Evolutionary conservation across 2,888 invertebrate genomes (phyloP).

Genomic region (Chloromyia formosa): DNA sequence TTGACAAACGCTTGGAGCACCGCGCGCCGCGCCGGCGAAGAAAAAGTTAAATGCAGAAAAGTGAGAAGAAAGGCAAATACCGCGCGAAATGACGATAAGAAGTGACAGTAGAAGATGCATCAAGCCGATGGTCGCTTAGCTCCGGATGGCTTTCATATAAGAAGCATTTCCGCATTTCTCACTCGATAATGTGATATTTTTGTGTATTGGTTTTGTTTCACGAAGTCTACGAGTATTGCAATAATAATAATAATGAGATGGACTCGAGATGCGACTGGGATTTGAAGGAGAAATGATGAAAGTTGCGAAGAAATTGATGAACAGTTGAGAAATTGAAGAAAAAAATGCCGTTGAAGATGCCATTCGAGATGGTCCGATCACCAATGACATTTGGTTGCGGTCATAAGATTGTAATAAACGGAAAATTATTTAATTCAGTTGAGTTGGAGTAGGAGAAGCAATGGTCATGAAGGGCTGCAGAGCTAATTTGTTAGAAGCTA

Average conservation of each 20-base stretch:
- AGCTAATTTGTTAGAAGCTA: no score
- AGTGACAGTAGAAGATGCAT: not conserved
- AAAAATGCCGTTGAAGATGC: no score
- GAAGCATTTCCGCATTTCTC: slow-evolving; percentile 27
- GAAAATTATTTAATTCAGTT: no score
- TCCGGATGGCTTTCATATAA: not conserved
- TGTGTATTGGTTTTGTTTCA: slow-evolving; percentile 2
- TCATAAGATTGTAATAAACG: no score
- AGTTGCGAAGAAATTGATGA: not conserved
- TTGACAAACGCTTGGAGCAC: not conserved
- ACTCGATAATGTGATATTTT: slow-evolving; percentile 7
- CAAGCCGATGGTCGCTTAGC: not conserved
- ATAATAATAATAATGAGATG: not conserved
- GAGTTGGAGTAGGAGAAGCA: no score
- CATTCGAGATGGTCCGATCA: no score
- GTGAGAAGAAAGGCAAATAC: not conserved
- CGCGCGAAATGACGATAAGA: not conserved
- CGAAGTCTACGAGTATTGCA: not conserved
- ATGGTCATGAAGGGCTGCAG: no score
- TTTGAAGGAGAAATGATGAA: not conserved
- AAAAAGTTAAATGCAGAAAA: not conserved
- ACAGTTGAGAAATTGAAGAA: no score
- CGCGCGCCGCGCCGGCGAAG: no score
- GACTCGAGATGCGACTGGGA: no score
- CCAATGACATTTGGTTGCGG: no score